Base-by-base conservation (phyloP, 2,888 invertebrate genomes). In the Drosophila buzzatii region DNA sequence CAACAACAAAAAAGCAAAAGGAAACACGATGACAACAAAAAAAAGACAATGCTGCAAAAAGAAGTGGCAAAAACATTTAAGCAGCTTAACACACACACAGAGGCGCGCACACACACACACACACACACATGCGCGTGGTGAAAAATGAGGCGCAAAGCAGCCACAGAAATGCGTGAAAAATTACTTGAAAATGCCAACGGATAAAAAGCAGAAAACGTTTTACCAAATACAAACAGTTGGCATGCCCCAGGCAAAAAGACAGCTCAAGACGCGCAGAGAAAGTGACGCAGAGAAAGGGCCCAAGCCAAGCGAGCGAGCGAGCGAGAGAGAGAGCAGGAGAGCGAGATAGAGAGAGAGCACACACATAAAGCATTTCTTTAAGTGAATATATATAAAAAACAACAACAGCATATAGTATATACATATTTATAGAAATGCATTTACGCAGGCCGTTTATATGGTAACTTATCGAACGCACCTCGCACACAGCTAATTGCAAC, bases 151-250 rank as follows among this genome's bases (percentile, higher is more conserved):
- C 83, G 83, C 86, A 88, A 88, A 85, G 88, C 90, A 88, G 89
- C 90, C 90, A 83, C 85, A 88, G 86, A 90, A 89, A 90, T 85
- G 90, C 89, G 88, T 90, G 89, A 90, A 89, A 85, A 85, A 89
- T 85, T 89, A 85, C 90, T 89, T 87, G 76, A 79, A 89, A 85
- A 85, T 82, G 76, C 90, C 85, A 87, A 61, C 82, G 85, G 82
- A 89, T 89, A 85, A 89, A 87, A 79, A 76, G 67, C 70, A 75
- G 66, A 69, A 81, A 81, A 62, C 71, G 70, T 72, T 77, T 80
- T 80, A 76, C 72, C 73, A 81, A 74, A 86, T 70, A 86, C 62
- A 84, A 76, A 73, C 68, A 82, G 69, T 76, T 73, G 76, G 71
- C 80, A 53, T 66, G 76, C 80, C 76, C 49, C 37, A 49, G 57